phyloP scores from a whole-genome alignment of 2,797 vertebrate species.

The Enteromius afrohamiltoni region DNA sequence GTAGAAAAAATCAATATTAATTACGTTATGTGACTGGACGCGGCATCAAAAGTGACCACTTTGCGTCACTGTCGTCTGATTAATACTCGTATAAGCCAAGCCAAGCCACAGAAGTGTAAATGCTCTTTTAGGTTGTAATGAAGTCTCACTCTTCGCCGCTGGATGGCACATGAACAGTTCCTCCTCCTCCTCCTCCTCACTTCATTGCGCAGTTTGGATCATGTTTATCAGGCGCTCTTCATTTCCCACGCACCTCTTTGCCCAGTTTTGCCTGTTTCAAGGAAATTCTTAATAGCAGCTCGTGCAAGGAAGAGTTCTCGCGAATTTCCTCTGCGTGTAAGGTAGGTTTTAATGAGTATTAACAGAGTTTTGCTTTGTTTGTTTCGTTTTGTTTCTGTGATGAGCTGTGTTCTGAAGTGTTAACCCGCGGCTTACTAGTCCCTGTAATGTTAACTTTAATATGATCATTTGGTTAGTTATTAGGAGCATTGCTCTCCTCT shows the following conservation, averaged over 20 bases:
- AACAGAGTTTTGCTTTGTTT: neutral
- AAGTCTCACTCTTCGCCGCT: conserved; percentile 18
- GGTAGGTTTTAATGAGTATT: neutral
- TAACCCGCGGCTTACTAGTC: neutral
- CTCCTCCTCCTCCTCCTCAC: neutral
- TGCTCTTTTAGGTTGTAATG: neutral
- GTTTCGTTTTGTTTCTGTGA: neutral
- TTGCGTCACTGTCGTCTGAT: neutral
- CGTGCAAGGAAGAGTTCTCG: neutral
- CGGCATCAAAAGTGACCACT: neutral
- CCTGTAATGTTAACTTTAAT: neutral
- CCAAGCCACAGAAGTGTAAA: neutral
- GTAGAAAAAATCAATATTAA: neutral
- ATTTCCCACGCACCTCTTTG: conserved; percentile 6
- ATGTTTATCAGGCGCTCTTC: conserved; percentile 13
- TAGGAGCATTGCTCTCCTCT: neutral
- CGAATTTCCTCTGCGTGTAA: neutral
- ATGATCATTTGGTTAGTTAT: neutral
- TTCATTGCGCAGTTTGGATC: conserved; percentile 40
- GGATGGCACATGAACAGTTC: neutral
- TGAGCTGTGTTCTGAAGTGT: neutral
- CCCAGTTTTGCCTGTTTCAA: neutral
- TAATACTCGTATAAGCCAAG: neutral
- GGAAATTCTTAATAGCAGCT: neutral
- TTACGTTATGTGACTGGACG: neutral